A percentile compares a stretch with the other conserved stretches of the same genome.
Conservation (phyloP, 2,113 vertebrate genomes). For the Elephas maximus region DNA sequence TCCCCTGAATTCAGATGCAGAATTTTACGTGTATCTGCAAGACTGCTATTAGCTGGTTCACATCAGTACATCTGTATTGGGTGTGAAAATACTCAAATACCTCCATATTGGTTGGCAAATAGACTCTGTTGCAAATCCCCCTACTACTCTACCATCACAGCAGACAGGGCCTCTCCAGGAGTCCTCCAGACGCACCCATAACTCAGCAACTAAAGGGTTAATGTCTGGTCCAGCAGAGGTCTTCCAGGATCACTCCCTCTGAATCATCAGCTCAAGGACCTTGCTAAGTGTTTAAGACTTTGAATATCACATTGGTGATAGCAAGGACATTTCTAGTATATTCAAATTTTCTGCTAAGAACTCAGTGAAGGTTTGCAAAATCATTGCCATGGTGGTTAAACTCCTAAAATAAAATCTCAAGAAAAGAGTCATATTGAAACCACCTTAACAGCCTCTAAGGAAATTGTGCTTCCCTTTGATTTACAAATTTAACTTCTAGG, state of each 20-base stretch:
- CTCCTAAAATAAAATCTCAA: neutral
- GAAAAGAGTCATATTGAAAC: neutral
- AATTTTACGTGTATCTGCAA: neutral
- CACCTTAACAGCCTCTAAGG: neutral
- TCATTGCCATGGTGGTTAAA: neutral
- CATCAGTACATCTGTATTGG: neutral
- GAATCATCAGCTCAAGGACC: neutral
- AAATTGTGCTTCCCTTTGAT: neutral
- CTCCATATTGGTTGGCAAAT: neutral
- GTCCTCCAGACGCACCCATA: neutral
- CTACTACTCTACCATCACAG: neutral
- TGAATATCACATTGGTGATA: neutral
- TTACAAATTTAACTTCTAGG: constrained; percentile 24
- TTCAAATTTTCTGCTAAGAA: neutral
- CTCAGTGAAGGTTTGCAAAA: neutral
- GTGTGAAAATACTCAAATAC: neutral
- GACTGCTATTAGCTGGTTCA: neutral
- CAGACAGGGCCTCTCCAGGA: neutral
- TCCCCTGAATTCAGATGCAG: neutral
- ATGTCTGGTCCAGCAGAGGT: neutral
- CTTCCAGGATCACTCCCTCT: neutral
- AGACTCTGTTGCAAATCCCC: neutral
- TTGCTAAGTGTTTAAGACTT: neutral
- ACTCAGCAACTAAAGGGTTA: neutral
- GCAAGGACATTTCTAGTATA: neutral